Base-by-base conservation (phyloP, 1,140 invertebrate species). In the Drosophila trapezifrons region DNA sequence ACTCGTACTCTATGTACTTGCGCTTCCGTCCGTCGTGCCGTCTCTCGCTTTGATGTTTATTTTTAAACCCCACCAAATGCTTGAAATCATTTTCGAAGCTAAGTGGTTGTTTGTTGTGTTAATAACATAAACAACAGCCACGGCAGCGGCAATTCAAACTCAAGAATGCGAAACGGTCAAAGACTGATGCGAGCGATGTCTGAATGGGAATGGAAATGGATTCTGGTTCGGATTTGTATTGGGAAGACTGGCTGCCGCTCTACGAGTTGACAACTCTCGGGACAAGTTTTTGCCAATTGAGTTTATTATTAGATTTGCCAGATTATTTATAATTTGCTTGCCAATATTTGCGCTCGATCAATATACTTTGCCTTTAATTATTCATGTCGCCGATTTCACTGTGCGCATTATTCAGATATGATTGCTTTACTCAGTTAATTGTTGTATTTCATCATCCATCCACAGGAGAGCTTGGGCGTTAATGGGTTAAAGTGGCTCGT, bases 51-150 rank as follows among this genome's bases (percentile, higher is more conserved):
- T 84, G 72, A 83, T 76, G 72, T 84, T 65, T 84, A 84, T 84
- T 77, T 84, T 69, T 84, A 84, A 67, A 76, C 8, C 22, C 22
- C 38, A 51, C 57, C 65, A 83, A 83, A 80, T 76, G 76, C 80
- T 72, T 42, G 71, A 55, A 80, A 78, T 71, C 59, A 60, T 73
- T 76, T 67, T 65, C 54, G 25, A 71, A 76, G 70, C 75, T 83
- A 83, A 83, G 76, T 83, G 80, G 57, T 84, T 84, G 62, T 83
- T 83, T 84, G 71, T 83, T 75, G 76, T 80, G 71, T 80, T 80
- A 80, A 83, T 83, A 84, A 72, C 71, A 66, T 58, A 75, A 83
- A 83, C 64, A 75, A 45, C 25, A 69, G 27, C 51, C 65, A 17
- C 49, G 47, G 17, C 35, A 52, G 62, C 49, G 27, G 51, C 38